A percentile compares a stretch with the other conserved stretches of the same genome.
Conservation (phyloP, 2,113 vertebrate species). For the Ammodytes dubius region DNA sequence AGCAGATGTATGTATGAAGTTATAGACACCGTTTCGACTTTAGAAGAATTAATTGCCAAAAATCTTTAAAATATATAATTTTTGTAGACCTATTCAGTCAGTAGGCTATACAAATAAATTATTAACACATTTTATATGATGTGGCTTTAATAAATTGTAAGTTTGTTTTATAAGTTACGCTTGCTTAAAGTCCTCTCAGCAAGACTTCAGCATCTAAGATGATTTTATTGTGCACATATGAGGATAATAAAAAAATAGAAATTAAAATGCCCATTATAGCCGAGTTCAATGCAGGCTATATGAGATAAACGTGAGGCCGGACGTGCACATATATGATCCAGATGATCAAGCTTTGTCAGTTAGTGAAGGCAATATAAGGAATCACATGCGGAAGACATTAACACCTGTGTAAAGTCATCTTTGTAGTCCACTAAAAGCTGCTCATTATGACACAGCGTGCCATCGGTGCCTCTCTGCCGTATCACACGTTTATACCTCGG, state of each 20-base stretch:
- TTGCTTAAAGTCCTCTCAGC: neutral
- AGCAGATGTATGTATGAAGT: neutral
- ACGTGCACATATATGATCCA: conserved; percentile 35
- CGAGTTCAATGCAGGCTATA: neutral
- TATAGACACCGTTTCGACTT: neutral
- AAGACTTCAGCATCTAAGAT: neutral
- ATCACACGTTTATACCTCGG: conserved; percentile 81
- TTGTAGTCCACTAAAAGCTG: neutral
- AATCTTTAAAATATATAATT: neutral
- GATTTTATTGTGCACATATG: neutral
- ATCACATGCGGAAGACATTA: neutral
- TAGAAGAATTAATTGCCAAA: neutral
- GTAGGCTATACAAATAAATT: neutral
- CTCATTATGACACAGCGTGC: conserved; percentile 8
- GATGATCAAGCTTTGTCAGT: conserved; percentile 27
- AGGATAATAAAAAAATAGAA: neutral
- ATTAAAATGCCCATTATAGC: neutral
- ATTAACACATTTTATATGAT: neutral
- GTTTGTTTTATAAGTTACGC: neutral
- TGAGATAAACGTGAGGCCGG: conserved; percentile 21
- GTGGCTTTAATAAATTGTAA: neutral
- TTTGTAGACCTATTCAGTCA: neutral
- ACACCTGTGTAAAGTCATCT: neutral
- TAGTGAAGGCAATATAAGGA: conserved; percentile 6
- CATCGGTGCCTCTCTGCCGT: conserved; percentile 29